Evolutionary conservation across 2,888 invertebrate genomes (phyloP).

Genomic region (Ecdyonurus torrentis): DNA sequence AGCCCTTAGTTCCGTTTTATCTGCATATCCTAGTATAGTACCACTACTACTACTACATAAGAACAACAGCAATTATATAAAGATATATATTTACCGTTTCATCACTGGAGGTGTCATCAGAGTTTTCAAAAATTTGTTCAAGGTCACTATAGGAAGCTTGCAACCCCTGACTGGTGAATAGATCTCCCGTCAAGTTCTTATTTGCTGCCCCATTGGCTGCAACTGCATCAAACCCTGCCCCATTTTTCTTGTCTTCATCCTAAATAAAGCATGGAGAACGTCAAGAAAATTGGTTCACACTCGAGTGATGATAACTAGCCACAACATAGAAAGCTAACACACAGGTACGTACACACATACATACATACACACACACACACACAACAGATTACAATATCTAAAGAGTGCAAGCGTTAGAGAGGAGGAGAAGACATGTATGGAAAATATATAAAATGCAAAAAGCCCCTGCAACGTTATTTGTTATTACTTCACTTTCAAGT

Average conservation of each 20-base stretch:
- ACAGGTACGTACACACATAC: neutral
- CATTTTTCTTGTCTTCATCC: slow-evolving; percentile 22
- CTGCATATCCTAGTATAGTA: neutral
- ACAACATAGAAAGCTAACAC: neutral
- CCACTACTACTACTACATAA: neutral
- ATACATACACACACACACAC: neutral
- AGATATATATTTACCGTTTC: slow-evolving; percentile 51
- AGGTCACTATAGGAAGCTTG: slow-evolving; percentile 78
- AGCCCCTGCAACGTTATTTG: neutral
- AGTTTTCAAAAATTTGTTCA: slow-evolving; percentile 88
- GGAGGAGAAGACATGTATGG: neutral
- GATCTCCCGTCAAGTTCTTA: slow-evolving; percentile 29
- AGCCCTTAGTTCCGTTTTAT: neutral
- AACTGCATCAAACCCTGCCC: slow-evolving; percentile 11
- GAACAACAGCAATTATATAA: neutral
- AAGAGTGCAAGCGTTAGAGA: neutral
- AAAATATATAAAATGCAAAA: neutral
- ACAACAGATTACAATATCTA: neutral
- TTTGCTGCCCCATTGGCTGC: slow-evolving; percentile 13
- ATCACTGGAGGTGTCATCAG: slow-evolving; percentile 76
- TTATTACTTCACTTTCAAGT: no score
- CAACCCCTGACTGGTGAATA: slow-evolving; percentile 77
- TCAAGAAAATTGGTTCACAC: no score
- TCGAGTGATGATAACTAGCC: neutral
- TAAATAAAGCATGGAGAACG: no score